These are phyloP conservation scores for Xylocampa areola DNA, from an alignment of 2,888 invertebrate genomes.

Conservation along the genomic window DNA sequence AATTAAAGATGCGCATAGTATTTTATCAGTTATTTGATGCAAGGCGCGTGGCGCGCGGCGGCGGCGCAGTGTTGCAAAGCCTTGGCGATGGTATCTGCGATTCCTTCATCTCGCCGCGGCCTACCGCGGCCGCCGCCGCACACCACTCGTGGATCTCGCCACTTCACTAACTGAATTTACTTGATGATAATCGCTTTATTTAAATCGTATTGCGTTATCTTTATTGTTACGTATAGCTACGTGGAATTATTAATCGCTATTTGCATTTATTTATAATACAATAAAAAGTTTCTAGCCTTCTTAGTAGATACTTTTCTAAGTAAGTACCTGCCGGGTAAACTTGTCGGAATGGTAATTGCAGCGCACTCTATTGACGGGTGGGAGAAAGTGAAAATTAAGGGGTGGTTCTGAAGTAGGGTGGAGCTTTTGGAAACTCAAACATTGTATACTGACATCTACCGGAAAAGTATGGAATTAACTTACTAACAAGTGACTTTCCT, in stretches of 20 bases:
- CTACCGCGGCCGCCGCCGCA: constrained; percentile 65
- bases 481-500: constrained; percentile 48
- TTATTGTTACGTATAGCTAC: constrained; percentile 64
- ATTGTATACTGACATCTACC: constrained; percentile 80
- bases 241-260: constrained; percentile 45
- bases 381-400: constrained; percentile 63
- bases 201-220: constrained; percentile 77
- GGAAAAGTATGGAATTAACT: constrained; percentile 76
- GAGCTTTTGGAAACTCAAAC: constrained; percentile 52
- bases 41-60: constrained; percentile 79
- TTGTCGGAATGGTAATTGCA: constrained; percentile 55
- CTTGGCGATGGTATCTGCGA: constrained; percentile 74
- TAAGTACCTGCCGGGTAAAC: no score
- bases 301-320: no score
- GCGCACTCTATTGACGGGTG: constrained; percentile 80
- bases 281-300: constrained; percentile 44
- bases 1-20: constrained; percentile 77
- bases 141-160: constrained; percentile 68
- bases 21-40: constrained; percentile 83
- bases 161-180: constrained; percentile 71
- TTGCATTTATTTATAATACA: constrained; percentile 23
- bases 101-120: constrained; percentile 83
- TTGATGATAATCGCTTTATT: constrained; percentile 77
- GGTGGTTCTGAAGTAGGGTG: constrained; percentile 59
- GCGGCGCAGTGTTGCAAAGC: constrained; percentile 80